A percentile compares a stretch with the other conserved stretches of the same genome.
Conservation (phyloP, 2,888 invertebrate species). For the Thelaira solivaga region DNA sequence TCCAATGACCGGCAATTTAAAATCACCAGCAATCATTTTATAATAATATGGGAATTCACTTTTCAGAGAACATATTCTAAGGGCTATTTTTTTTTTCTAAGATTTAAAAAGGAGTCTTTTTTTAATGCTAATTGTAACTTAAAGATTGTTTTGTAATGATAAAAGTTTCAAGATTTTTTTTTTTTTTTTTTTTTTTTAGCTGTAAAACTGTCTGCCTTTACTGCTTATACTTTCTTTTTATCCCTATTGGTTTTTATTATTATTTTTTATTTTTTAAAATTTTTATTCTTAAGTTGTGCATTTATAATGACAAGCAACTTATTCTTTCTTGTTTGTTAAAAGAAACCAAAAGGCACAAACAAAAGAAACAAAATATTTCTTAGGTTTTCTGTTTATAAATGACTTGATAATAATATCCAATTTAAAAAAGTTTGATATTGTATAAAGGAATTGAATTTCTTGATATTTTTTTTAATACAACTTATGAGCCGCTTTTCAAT, state of each 20-base stretch:
- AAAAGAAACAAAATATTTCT: neutral
- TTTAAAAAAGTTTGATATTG: constrained; percentile 38
- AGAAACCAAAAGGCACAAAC: constrained; percentile 4
- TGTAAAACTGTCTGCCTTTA: constrained; percentile 2
- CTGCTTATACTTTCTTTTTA: neutral
- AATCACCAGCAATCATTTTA: neutral
- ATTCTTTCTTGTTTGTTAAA: constrained; percentile 21
- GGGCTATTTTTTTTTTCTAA: too few relatives aligned
- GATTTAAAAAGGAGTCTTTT: too few relatives aligned
- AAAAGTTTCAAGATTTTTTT: neutral
- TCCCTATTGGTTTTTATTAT: too few relatives aligned
- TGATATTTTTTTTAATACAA: constrained; percentile 33
- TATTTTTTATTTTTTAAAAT: too few relatives aligned
- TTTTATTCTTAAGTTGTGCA: neutral
- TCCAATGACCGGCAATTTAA: neutral
- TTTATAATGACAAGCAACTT: constrained; percentile 42
- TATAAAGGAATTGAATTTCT: constrained; percentile 30
- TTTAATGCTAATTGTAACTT: neutral
- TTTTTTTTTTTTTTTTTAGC: neutral
- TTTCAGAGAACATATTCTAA: too few relatives aligned
- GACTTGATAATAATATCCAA: constrained; percentile 53
- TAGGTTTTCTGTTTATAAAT: constrained; percentile 31
- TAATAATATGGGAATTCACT: neutral
- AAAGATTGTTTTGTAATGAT: too few relatives aligned
- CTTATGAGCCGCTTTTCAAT: constrained; percentile 53